Conservation (phyloP, 2,888 invertebrate species). For the Plemyria rubiginata region DNA sequence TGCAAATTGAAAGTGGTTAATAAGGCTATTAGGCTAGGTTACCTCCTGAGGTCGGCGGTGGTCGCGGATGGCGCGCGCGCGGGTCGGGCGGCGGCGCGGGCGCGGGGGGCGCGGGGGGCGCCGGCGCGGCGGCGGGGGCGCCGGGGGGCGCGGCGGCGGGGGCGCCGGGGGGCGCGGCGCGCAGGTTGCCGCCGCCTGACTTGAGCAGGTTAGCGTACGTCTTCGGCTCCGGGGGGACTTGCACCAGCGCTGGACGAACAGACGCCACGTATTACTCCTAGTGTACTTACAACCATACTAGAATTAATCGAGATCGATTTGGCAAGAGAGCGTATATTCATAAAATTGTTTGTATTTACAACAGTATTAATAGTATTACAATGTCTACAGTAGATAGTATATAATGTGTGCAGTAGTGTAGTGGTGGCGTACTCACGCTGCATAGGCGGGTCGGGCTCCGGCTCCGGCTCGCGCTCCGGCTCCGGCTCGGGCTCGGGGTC, state of each 20-base stretch:
- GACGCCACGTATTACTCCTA: too few relatives aligned
- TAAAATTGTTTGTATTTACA: too few relatives aligned
- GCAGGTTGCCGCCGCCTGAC: constrained; percentile 68
- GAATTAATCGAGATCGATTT: too few relatives aligned
- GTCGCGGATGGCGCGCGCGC: neutral
- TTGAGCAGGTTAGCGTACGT: constrained; percentile 95
- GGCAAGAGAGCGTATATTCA: too few relatives aligned
- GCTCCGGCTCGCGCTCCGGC: constrained; percentile 47
- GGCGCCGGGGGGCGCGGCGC: constrained; percentile 43
- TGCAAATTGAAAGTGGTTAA: too few relatives aligned
- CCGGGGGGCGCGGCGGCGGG: constrained; percentile 40
- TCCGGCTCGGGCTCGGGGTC: constrained; percentile 46
- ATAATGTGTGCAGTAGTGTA: too few relatives aligned
- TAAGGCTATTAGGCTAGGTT: too few relatives aligned
- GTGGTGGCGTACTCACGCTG: constrained; percentile 30
- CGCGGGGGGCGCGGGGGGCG: constrained; percentile 45
- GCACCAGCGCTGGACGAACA: constrained; percentile 40
- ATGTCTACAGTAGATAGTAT: too few relatives aligned
- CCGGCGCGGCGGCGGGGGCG: constrained; percentile 38
- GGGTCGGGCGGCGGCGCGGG: constrained; percentile 6
- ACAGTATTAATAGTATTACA: too few relatives aligned
- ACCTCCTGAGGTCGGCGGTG: too few relatives aligned
- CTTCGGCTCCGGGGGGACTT: constrained; percentile 88
- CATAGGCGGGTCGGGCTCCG: constrained; percentile 54
- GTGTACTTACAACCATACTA: too few relatives aligned